Conservation (phyloP, 2,797 vertebrate species). For the Pogonophryne albipinna region DNA sequence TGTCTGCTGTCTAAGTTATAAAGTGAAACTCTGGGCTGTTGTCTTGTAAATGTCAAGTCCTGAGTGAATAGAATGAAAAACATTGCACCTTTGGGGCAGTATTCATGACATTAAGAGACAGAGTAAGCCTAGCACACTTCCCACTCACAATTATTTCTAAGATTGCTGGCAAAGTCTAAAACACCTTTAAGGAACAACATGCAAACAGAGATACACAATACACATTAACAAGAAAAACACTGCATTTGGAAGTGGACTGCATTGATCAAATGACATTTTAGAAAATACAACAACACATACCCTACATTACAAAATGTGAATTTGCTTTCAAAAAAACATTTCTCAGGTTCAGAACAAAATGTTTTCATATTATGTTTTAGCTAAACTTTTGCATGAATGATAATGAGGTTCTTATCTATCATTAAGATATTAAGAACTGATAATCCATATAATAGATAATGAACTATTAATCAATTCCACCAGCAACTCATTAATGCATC, state of each 20-base stretch:
- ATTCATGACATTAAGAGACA: slow-evolving; percentile 26
- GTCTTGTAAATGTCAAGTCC: slow-evolving; percentile 41
- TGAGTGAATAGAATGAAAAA: slow-evolving; percentile 10
- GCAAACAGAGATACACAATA: background rate
- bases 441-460: slow-evolving; percentile 55
- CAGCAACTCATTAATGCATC: slow-evolving; percentile 69
- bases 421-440: slow-evolving; percentile 54
- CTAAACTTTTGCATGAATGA: slow-evolving; percentile 11
- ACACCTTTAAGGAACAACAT: background rate
- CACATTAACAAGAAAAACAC: background rate
- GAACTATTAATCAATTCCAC: slow-evolving; percentile 65
- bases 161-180: background rate
- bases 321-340: background rate
- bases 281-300: background rate
- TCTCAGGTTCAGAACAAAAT: background rate
- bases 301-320: background rate
- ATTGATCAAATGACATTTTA: background rate
- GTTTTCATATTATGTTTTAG: slow-evolving; percentile 14
- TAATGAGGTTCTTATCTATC: slow-evolving; percentile 39
- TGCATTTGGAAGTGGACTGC: background rate
- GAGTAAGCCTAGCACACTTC: background rate
- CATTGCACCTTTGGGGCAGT: slow-evolving; percentile 7
- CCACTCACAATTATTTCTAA: slow-evolving; percentile 6
- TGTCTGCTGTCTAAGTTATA: slow-evolving; percentile 8
- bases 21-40: slow-evolving; percentile 17